A percentile compares a stretch with the other conserved stretches of the same genome.
These are phyloP conservation scores for Augochlora pura DNA, from an alignment of 1,140 invertebrate species.

Conservation along the genomic window DNA sequence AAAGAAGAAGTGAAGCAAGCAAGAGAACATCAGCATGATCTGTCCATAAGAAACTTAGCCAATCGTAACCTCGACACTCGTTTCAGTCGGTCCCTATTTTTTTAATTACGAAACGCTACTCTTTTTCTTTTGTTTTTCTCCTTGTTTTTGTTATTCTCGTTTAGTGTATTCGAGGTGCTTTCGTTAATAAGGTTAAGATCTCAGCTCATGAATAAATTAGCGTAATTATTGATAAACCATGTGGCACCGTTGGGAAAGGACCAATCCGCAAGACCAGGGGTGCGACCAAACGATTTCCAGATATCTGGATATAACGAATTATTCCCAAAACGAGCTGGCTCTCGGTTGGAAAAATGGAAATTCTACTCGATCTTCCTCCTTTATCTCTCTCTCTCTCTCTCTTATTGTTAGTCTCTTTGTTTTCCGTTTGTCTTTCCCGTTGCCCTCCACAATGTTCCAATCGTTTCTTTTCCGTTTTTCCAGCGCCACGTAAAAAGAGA, in stretches of 20 bases:
- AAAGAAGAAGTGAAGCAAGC: not conserved
- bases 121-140: not conserved
- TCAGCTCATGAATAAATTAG: conserved; percentile 53
- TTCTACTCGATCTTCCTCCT: conserved; percentile 13
- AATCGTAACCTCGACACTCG: conserved; percentile 10
- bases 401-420: no score
- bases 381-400: not conserved
- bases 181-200: conserved; percentile 55
- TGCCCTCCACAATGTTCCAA: no score
- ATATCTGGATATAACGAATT: conserved; percentile 25
- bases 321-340: conserved; percentile 54
- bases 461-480: not conserved
- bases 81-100: conserved; percentile 14
- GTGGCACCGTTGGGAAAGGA: conserved; percentile 48
- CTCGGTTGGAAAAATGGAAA: conserved; percentile 34
- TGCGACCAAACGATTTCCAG: conserved; percentile 38
- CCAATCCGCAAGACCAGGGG: conserved; percentile 49
- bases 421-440: no score
- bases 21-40: conserved; percentile 7
- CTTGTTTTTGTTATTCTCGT: conserved; percentile 7
- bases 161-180: conserved; percentile 55
- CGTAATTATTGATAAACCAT: conserved; percentile 42
- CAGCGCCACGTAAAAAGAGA: not conserved
- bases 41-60: conserved; percentile 17
- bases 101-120: conserved; percentile 3